Conservation (phyloP, 1,140 invertebrate species). For the Muscidifurax raptorellus region DNA sequence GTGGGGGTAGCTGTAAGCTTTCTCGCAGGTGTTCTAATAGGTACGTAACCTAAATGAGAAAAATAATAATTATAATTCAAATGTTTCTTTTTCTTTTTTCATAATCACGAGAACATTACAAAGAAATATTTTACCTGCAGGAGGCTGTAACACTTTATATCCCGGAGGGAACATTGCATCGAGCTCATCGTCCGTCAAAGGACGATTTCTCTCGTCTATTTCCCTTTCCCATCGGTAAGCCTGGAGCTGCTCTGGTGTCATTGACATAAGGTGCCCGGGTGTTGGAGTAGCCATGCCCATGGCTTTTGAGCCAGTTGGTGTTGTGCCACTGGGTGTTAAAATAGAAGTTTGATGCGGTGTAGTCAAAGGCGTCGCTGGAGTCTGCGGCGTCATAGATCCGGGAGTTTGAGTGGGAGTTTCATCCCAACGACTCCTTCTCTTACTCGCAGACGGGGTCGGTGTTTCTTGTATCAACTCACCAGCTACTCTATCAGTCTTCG, state of each 20-base stretch:
- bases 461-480: conserved; percentile 92
- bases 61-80: conserved; percentile 28
- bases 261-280: conserved; percentile 94
- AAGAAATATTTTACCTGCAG: conserved; percentile 80
- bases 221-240: conserved; percentile 99
- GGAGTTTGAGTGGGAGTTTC: conserved; percentile 93
- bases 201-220: conserved; percentile 98
- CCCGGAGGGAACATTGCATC: conserved; percentile 98
- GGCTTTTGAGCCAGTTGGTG: conserved; percentile 96
- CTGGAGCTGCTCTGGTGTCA: conserved; percentile 99
- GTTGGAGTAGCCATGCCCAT: conserved; percentile 99
- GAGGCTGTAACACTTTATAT: conserved; percentile 97
- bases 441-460: conserved; percentile 94
- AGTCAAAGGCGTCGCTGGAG: conserved; percentile 81
- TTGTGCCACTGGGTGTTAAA: conserved; percentile 81
- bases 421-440: conserved; percentile 93
- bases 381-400: conserved; percentile 84
- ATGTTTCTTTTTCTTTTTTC: neutral
- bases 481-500: conserved; percentile 90
- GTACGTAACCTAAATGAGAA: conserved; percentile 85
- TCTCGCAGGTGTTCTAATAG: conserved; percentile 96
- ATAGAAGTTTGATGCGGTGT: conserved; percentile 79
- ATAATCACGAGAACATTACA: conserved; percentile 1
- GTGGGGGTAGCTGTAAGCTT: conserved; percentile 99
- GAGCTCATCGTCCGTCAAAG: conserved; percentile 97